phyloP scores from a whole-genome alignment of 2,797 vertebrate species.

The Coregonus ussuriensis region DNA sequence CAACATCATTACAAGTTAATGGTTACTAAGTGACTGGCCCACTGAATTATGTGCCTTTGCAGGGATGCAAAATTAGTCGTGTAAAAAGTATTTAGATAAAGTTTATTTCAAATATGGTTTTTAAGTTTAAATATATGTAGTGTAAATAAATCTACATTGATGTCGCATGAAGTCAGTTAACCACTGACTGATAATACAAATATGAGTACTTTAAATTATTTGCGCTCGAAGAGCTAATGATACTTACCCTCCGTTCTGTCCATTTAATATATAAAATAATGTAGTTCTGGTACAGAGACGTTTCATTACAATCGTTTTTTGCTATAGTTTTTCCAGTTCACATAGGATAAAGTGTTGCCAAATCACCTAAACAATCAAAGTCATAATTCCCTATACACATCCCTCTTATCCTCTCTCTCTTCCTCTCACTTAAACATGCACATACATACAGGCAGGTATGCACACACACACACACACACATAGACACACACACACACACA shows the following conservation, averaged over 20 bases:
- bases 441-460: background rate
- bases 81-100: conserved; percentile 49
- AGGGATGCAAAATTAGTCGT: conserved; percentile 58
- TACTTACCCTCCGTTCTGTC: background rate
- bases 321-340: background rate
- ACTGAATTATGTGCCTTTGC: conserved; percentile 64
- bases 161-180: background rate
- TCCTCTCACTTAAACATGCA: background rate
- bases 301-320: background rate
- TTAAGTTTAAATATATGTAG: background rate
- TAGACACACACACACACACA: too few relatives aligned
- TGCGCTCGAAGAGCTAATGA: background rate
- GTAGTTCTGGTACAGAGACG: background rate
- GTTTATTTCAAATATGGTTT: conserved; percentile 50
- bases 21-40: conserved; percentile 62
- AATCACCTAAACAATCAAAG: background rate
- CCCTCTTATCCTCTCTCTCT: background rate
- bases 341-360: background rate
- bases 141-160: conserved; percentile 41
- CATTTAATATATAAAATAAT: background rate
- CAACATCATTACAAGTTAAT: conserved; percentile 70
- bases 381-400: background rate
- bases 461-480: too few relatives aligned
- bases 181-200: background rate
- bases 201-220: background rate